Evolutionary conservation across 2,113 vertebrate genomes (phyloP).

Genomic region (Mirza zaza): DNA sequence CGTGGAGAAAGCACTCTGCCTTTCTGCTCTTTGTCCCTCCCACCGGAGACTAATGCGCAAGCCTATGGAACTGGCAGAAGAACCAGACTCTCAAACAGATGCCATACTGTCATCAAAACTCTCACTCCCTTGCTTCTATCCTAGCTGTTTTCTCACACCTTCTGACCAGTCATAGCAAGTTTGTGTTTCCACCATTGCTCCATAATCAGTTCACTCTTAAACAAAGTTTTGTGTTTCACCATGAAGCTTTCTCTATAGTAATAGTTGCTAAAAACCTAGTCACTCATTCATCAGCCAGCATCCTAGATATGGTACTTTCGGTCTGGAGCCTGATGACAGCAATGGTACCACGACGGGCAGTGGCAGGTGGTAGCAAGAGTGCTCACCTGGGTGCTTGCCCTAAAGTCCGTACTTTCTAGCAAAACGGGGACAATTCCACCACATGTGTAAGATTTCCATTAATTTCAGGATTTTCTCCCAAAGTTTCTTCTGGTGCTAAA

Average conservation of each 20-base stretch:
- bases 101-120: background rate
- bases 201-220: too few species aligned
- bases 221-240: background rate
- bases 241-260: background rate
- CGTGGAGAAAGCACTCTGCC: background rate
- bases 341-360: too few species aligned
- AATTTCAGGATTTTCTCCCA: background rate
- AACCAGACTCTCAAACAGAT: background rate
- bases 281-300: background rate
- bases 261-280: background rate
- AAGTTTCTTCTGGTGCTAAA: background rate
- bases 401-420: background rate
- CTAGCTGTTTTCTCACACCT: background rate
- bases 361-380: background rate
- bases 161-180: accelerated
- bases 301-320: too few species aligned
- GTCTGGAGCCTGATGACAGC: background rate
- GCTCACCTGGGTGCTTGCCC: background rate
- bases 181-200: background rate
- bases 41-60: background rate
- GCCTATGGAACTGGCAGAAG: background rate
- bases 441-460: background rate
- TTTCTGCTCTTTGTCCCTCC: background rate
- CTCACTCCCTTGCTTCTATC: background rate
- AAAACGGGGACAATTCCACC: background rate